These are phyloP conservation scores for Leistus spinibarbis DNA, from an alignment of 2,888 invertebrate genomes.

Conservation along the genomic window DNA sequence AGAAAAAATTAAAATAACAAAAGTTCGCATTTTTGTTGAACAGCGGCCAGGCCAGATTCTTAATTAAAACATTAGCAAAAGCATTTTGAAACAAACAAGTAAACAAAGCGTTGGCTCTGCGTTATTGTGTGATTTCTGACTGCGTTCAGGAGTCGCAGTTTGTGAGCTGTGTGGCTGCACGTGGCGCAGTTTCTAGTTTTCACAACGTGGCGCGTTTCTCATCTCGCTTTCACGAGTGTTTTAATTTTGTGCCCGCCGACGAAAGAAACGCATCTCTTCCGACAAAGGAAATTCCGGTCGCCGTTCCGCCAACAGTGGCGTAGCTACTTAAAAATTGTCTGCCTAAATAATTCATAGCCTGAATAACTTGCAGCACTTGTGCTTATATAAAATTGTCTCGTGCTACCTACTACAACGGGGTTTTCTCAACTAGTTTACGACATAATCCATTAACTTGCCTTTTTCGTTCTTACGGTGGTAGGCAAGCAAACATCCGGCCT, in stretches of 20 bases:
- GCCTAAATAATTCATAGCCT: background rate
- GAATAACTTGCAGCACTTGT: background rate
- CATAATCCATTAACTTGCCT: background rate
- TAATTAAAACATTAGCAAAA: slow-evolving; percentile 37
- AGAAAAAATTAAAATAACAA: background rate
- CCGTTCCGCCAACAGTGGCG: slow-evolving; percentile 3
- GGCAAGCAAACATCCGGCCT: background rate
- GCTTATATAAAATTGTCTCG: background rate
- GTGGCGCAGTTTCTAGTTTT: slow-evolving; percentile 33
- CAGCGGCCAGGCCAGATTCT: background rate
- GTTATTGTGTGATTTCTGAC: slow-evolving; percentile 37
- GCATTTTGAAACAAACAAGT: slow-evolving; percentile 17
- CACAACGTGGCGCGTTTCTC: slow-evolving; percentile 14
- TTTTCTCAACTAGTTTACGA: background rate
- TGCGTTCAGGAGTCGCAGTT: background rate
- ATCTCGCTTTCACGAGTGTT: slow-evolving; percentile 16
- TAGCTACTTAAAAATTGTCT: background rate
- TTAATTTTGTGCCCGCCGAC: slow-evolving; percentile 29
- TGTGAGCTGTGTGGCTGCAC: slow-evolving; percentile 17
- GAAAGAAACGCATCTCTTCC: slow-evolving; percentile 16
- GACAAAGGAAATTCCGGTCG: slow-evolving; percentile 26
- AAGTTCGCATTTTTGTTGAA: background rate
- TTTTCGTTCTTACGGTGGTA: background rate
- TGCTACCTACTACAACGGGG: background rate
- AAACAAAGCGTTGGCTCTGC: slow-evolving; percentile 22